A percentile compares a stretch with the other conserved stretches of the same genome.
Evolutionary conservation across 2,888 invertebrate species (phyloP).

Genomic region (Malthinus seriepunctatus): DNA sequence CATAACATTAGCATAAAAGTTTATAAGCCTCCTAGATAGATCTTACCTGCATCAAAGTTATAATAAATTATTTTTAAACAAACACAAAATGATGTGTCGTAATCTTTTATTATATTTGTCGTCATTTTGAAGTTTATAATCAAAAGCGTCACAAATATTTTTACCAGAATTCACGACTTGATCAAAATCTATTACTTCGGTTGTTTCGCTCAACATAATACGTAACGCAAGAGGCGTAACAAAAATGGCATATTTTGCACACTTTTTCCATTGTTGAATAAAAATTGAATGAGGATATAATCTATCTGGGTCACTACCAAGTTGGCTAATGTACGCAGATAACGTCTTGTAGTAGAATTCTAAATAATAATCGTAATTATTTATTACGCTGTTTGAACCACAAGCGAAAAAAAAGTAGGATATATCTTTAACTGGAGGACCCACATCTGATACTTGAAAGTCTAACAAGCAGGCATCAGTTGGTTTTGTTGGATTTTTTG

Average conservation of each 20-base stretch:
- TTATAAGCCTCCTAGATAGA: no score
- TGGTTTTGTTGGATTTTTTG: constrained; percentile 27
- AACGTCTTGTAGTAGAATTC: constrained; percentile 36
- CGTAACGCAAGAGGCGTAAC: neutral
- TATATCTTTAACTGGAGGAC: constrained; percentile 36
- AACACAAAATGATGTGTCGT: neutral
- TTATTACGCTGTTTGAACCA: constrained; percentile 28
- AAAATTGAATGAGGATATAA: constrained; percentile 30
- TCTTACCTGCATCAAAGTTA: neutral
- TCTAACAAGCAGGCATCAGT: constrained; percentile 38
- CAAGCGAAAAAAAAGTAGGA: constrained; percentile 37
- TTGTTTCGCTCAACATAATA: neutral
- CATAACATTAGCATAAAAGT: no score
- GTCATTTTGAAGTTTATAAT: neutral
- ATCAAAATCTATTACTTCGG: neutral
- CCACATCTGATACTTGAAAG: constrained; percentile 37
- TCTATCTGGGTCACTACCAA: constrained; percentile 34
- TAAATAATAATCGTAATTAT: constrained; percentile 33
- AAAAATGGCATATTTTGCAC: constrained; percentile 21
- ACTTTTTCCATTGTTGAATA: constrained; percentile 16
- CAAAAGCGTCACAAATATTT: neutral
- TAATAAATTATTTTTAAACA: neutral
- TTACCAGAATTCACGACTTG: neutral
- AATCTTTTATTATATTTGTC: constrained; percentile 4
- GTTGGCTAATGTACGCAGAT: constrained; percentile 28